Base-by-base conservation (phyloP, 2,113 vertebrate genomes). In the Promerops cafer region DNA sequence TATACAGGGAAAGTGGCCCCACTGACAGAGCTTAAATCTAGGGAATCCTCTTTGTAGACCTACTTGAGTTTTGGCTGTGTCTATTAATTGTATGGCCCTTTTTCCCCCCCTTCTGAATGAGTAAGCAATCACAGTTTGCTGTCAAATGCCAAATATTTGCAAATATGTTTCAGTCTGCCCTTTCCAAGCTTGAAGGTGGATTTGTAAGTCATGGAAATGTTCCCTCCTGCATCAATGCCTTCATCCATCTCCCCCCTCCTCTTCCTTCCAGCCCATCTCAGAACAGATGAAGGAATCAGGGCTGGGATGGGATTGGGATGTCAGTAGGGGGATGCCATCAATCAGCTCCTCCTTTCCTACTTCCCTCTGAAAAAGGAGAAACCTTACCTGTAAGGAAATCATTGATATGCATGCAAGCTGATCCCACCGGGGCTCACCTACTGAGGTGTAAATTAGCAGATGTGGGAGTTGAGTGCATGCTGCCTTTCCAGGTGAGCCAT, bases 221-320 rank as follows among this genome's bases (percentile, higher is more conserved):
- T 37, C 45, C 53, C 40, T 69, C 1, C 50, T 6, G 0, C 3
- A 20, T 42, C 0, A 0, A 37, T 45, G 37, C 23, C 35, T n/a
- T 79, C 44, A 28, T n/a, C 24, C 5, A 1, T 45, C 61, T 77
- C 7, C 17, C 23, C 11, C 20, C n/a, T n/a, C 11, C 15, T 57
- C n/a, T 24, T 65, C 26, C 49, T 88, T 35, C 39, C 77, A 81
- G 63, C 64, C 24, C 59, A 24, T 1, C 45, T 19, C 13, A 10
- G 59, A 7, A 27, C 9, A 69, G 54, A 9, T 0, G 1, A 42
- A 83, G 44, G 42, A 13, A 2, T 11, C 11, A 5, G 30, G 28
- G 70, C 82, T 39, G 57, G 60, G 16, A 16, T 13, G 23, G 39
- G 54, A 28, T 4, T 28, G 47, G 56, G 75, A 35, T 64, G 31